Evolutionary conservation across 2,888 invertebrate genomes (phyloP).

Genomic region (Aspidiotus rigidus): DNA sequence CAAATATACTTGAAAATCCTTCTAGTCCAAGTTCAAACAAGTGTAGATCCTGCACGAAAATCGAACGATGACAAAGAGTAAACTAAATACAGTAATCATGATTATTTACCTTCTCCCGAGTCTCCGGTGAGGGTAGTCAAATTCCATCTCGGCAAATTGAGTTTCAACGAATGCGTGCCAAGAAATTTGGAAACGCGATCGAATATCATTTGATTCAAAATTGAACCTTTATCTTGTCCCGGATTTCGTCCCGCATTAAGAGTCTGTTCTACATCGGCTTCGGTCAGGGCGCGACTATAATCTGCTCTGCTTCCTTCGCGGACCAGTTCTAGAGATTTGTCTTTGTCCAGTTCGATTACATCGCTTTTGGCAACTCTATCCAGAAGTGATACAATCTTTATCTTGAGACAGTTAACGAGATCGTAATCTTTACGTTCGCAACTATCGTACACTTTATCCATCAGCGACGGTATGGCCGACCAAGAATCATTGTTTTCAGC

Average conservation of each 20-base stretch:
- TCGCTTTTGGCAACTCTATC: conserved; percentile 64
- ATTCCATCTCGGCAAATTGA: conserved; percentile 64
- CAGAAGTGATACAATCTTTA: conserved; percentile 61
- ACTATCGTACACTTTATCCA: conserved; percentile 19
- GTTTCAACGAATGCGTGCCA: conserved; percentile 65
- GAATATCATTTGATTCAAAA: conserved; percentile 63
- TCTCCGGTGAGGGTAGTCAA: conserved; percentile 59
- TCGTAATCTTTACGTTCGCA: conserved; percentile 26
- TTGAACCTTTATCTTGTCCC: conserved; percentile 59
- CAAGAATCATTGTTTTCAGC: conserved; percentile 5
- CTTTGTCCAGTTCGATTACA: conserved; percentile 42
- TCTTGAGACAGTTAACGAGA: conserved; percentile 32
- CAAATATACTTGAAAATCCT: too few species aligned
- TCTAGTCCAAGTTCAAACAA: too few species aligned
- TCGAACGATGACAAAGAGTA: too few species aligned
- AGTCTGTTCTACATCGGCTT: conserved; percentile 63
- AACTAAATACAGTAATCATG: too few species aligned
- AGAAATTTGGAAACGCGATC: conserved; percentile 65
- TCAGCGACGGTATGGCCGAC: conserved; percentile 15
- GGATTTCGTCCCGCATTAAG: conserved; percentile 45
- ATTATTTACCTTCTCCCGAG: conserved; percentile 61
- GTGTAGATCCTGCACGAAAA: too few species aligned
- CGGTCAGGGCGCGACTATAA: conserved; percentile 53
- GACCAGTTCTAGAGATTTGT: conserved; percentile 51
- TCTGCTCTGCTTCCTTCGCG: conserved; percentile 45